Evolutionary conservation across 2,888 invertebrate species (phyloP).

Genomic region (Yponomeuta sedellus): DNA sequence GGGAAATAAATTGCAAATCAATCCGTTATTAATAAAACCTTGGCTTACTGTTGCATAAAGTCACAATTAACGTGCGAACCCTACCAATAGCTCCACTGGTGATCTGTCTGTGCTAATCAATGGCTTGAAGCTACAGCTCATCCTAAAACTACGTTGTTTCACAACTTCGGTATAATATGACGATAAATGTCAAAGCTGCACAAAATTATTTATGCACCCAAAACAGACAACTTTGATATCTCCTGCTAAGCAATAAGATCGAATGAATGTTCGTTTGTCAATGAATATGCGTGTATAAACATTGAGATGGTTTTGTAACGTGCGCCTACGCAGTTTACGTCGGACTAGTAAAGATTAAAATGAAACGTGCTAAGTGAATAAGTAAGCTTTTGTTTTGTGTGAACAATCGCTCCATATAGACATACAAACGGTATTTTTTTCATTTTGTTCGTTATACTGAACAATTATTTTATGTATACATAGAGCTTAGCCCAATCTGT

Average conservation of each 20-base stretch:
- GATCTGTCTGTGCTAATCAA: background rate
- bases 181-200: constrained; percentile 37
- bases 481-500: too few relatives aligned
- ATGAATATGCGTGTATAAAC: constrained; percentile 1
- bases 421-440: too few relatives aligned
- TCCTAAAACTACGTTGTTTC: background rate
- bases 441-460: too few relatives aligned
- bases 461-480: too few relatives aligned
- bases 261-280: background rate
- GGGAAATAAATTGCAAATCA: constrained; percentile 9
- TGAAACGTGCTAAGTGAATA: background rate
- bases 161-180: constrained; percentile 24
- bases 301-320: constrained; percentile 1
- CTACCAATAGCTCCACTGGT: background rate
- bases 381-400: background rate
- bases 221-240: background rate
- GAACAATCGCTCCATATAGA: background rate
- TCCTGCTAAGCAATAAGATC: background rate
- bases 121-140: background rate
- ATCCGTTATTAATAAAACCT: constrained; percentile 17
- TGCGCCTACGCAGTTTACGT: background rate
- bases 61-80: constrained; percentile 28
- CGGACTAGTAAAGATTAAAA: background rate
- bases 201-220: background rate
- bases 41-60: constrained; percentile 34